Conservation (phyloP, 2,888 invertebrate genomes). For the Nyleta sp. region DNA sequence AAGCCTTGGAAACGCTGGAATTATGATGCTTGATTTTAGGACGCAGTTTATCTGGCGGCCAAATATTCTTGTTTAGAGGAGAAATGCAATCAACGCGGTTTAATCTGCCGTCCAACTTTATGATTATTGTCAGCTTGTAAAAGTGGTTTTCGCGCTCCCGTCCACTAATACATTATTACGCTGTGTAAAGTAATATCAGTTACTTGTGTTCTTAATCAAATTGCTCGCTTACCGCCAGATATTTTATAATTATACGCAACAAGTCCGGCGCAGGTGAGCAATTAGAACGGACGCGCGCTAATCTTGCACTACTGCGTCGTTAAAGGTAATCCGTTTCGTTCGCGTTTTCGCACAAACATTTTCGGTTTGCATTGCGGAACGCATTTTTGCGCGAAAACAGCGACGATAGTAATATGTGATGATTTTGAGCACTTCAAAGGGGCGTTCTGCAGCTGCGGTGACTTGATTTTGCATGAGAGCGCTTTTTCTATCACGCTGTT, state of each 20-base stretch:
- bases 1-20: not conserved
- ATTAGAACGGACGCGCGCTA: not conserved
- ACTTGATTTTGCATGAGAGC: constrained; percentile 24
- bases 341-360: too few species aligned
- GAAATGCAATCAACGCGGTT: constrained; percentile 40
- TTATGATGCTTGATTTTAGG: constrained; percentile 29
- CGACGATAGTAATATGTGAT: constrained; percentile 9
- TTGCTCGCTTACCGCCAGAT: constrained; percentile 11
- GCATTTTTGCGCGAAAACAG: not conserved
- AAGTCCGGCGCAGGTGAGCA: constrained; percentile 24
- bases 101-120: constrained; percentile 36
- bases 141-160: constrained; percentile 25
- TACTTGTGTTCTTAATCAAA: constrained; percentile 31
- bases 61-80: constrained; percentile 38
- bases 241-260: constrained; percentile 43
- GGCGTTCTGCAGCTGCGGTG: not conserved
- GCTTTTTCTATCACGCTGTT: constrained; percentile 13
- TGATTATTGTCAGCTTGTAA: constrained; percentile 40
- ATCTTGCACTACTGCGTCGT: not conserved
- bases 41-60: constrained; percentile 17
- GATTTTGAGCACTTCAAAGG: constrained; percentile 7
- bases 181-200: constrained; percentile 31
- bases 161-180: constrained; percentile 23
- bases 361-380: not conserved
- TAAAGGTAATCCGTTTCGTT: not conserved